Conservation (phyloP, 2,888 invertebrate species). For the Erebia epiphron region DNA sequence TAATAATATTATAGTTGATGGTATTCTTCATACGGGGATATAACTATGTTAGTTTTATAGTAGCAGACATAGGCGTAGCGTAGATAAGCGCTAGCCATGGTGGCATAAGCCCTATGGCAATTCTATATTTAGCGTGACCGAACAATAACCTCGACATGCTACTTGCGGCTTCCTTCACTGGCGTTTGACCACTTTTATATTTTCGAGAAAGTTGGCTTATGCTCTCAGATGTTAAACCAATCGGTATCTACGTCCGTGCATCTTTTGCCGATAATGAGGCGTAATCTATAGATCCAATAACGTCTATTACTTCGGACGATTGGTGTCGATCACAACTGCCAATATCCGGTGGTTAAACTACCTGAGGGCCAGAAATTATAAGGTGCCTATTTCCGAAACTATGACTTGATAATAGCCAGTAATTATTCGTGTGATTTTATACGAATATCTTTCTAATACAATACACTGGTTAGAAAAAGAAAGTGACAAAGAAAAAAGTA, state of each 20-base stretch:
- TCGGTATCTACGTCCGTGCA: constrained; percentile 9
- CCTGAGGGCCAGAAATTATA: background rate
- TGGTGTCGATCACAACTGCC: background rate
- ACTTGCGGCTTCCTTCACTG: constrained; percentile 32
- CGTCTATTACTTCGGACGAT: background rate
- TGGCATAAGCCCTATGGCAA: constrained; percentile 32
- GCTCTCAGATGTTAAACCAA: background rate
- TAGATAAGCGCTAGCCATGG: constrained; percentile 23
- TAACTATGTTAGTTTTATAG: background rate
- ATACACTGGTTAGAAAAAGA: background rate
- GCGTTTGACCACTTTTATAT: constrained; percentile 10
- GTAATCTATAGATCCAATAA: constrained; percentile 15
- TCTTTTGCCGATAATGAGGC: constrained; percentile 16
- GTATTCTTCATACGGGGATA: background rate
- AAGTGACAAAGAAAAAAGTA: background rate
- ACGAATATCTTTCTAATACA: background rate
- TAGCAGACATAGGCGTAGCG: background rate
- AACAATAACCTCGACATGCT: constrained; percentile 48
- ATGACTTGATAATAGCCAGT: background rate
- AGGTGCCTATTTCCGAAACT: background rate
- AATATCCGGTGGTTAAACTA: background rate
- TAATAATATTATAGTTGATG: background rate
- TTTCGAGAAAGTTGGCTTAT: constrained; percentile 12
- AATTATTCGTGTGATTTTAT: background rate
- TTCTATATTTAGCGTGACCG: constrained; percentile 54